phyloP scores from a whole-genome alignment of 1,140 invertebrate genomes.

The Eumaeus atala region DNA sequence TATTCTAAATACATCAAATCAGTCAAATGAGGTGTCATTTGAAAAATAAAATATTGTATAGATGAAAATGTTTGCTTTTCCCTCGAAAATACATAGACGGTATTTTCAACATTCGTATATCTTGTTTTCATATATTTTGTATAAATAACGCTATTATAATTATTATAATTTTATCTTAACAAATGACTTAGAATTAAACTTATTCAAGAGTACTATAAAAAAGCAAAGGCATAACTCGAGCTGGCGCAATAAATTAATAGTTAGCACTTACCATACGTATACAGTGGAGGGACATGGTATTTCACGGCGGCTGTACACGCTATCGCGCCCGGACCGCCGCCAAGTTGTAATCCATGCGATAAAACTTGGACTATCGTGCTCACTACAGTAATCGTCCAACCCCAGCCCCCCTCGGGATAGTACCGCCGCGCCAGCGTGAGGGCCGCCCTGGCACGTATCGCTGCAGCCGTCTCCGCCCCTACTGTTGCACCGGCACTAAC shows the following conservation, averaged over 20 bases:
- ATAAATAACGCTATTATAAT: no score
- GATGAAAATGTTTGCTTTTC: no score
- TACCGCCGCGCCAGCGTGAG: conserved; percentile 77
- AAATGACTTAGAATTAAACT: not conserved
- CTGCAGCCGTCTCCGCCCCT: conserved; percentile 62
- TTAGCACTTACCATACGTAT: conserved; percentile 55
- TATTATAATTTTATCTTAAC: no score
- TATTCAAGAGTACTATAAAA: not conserved
- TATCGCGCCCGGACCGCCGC: conserved; percentile 56
- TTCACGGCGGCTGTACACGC: conserved; percentile 57
- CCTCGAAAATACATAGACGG: no score
- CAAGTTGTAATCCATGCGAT: conserved; percentile 79
- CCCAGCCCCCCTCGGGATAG: conserved; percentile 88
- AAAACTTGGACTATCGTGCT: conserved; percentile 79
- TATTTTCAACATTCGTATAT: no score
- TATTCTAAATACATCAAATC: no score
- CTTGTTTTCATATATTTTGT: no score
- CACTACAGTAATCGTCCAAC: conserved; percentile 83
- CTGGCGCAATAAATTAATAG: not conserved
- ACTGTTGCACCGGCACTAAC: conserved; percentile 61
- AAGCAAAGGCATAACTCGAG: no score
- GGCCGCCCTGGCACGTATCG: conserved; percentile 61
- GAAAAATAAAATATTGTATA: no score
- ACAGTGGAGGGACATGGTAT: conserved; percentile 53
- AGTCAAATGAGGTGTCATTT: no score